Conservation (phyloP, 2,888 invertebrate genomes). For the Andrena flavipes region DNA sequence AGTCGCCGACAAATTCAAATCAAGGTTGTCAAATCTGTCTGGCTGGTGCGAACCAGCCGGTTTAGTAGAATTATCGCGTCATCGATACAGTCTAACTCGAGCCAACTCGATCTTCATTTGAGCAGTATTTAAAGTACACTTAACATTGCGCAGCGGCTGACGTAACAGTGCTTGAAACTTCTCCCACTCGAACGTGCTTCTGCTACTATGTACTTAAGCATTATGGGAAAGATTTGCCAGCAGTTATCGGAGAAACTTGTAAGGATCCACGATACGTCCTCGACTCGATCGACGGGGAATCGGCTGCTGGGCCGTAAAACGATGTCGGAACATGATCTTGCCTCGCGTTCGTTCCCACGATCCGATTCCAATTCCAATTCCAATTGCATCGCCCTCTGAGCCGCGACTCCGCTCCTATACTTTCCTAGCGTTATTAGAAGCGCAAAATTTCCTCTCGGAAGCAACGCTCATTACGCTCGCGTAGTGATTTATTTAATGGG, state of each 20-base stretch:
- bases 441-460: slow-evolving; percentile 1
- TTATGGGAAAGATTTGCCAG: not conserved
- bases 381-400: not conserved
- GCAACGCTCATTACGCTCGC: not conserved
- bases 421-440: not conserved
- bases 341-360: slow-evolving; percentile 21
- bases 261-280: not conserved
- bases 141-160: not conserved
- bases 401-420: not conserved
- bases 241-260: not conserved
- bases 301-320: not conserved
- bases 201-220: not conserved
- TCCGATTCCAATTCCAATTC: slow-evolving; percentile 9
- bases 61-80: slow-evolving; percentile 14
- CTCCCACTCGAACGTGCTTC: not conserved
- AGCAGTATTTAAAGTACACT: slow-evolving; percentile 22
- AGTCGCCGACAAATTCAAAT: slow-evolving; percentile 15
- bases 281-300: not conserved
- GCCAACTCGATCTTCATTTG: slow-evolving; percentile 8
- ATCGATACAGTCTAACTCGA: not conserved
- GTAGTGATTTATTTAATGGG: not conserved
- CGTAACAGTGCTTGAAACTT: not conserved
- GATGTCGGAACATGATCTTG: not conserved
- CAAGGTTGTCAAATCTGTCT: slow-evolving; percentile 40
- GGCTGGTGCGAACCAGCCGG: slow-evolving; percentile 15